phyloP scores from a whole-genome alignment of 2,113 vertebrate species.

The Rhinolophus ferrumequinum region DNA sequence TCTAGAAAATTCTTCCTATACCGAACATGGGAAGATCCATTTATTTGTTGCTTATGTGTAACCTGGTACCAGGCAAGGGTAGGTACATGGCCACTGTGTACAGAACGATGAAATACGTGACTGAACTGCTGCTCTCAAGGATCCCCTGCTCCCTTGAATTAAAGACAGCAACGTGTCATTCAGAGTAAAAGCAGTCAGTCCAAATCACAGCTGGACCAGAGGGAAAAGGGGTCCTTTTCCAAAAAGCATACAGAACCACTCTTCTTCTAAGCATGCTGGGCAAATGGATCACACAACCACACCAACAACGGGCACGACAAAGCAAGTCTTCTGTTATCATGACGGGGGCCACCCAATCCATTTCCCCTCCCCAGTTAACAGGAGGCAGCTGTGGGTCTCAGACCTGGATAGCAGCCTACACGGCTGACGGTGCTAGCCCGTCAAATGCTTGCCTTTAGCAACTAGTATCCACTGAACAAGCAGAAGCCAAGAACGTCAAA shows the following conservation, averaged over 20 bases:
- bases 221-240: not conserved
- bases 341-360: accelerated
- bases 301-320: not conserved
- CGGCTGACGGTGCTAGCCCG: accelerated
- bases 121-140: not conserved
- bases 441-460: not conserved
- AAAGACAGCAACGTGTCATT: not conserved
- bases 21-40: not conserved
- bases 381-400: not conserved
- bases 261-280: not conserved
- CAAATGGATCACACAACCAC: not conserved
- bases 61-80: not conserved
- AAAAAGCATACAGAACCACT: not conserved
- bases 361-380: not conserved
- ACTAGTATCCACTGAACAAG: accelerated
- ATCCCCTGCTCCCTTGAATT: not conserved
- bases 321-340: not conserved
- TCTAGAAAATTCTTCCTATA: not conserved
- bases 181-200: not conserved
- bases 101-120: not conserved
- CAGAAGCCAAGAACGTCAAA: not conserved
- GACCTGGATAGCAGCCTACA: accelerated
- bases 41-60: not conserved
- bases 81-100: not conserved
- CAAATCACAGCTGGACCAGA: not conserved